A percentile compares a stretch with the other conserved stretches of the same genome.
Evolutionary conservation across 2,113 vertebrate species (phyloP).

Genomic region (Pelecanus crispus): DNA sequence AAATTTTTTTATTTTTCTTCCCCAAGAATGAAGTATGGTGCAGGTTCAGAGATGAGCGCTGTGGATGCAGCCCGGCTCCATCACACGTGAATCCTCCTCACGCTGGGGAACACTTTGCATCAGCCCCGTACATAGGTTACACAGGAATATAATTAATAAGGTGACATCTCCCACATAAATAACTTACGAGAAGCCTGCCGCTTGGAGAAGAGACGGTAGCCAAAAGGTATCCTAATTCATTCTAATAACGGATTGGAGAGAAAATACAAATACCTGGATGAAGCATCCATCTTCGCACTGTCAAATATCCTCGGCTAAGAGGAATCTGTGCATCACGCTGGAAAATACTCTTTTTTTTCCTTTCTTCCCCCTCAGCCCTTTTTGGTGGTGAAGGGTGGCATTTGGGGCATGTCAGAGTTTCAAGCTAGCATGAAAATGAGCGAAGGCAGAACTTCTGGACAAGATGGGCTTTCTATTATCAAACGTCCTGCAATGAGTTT

Average conservation of each 20-base stretch:
- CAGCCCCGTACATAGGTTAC: background rate
- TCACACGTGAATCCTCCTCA: background rate
- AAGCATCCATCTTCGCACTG: background rate
- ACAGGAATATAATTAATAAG: slow-evolving; percentile 6
- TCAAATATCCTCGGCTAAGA: background rate
- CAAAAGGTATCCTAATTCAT: background rate
- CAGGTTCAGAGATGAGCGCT: background rate
- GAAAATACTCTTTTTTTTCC: background rate
- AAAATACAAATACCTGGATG: slow-evolving; percentile 4
- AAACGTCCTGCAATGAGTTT: background rate
- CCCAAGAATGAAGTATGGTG: background rate
- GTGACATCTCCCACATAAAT: slow-evolving; percentile 13
- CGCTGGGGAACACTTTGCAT: background rate
- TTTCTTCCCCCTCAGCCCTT: background rate
- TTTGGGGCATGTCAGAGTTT: accelerated
- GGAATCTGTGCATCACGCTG: background rate
- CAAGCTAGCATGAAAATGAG: accelerated
- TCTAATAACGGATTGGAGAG: background rate
- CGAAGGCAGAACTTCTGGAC: background rate
- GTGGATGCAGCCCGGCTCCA: accelerated
- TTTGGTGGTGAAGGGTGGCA: background rate
- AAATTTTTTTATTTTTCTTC: background rate
- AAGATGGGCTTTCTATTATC: background rate
- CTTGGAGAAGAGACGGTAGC: background rate
- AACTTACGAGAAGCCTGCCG: background rate